Evolutionary conservation across 2,113 vertebrate species (phyloP), one percentile per base, ranked within the genome.

Genomic region (Gambusia affinis): DNA sequence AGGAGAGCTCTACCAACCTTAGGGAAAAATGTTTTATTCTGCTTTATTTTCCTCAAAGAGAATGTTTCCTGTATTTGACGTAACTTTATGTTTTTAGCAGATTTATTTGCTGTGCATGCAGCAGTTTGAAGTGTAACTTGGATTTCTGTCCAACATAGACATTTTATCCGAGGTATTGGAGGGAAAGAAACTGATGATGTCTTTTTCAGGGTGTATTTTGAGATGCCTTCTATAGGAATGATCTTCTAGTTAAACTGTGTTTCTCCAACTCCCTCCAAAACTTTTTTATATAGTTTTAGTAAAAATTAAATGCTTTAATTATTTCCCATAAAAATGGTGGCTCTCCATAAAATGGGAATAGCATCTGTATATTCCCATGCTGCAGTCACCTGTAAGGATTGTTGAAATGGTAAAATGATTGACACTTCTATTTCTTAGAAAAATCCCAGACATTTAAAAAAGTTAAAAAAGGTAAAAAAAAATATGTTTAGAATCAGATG

Each of bases 1-100:
- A 85, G 83, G 75, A 89, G 85, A 87, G 69, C 74, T 74, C 60
- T 44, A 35, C 70, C 66, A 84, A 63, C 64, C 64, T 63, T 54
- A 65, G 73, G 68, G 24, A 19, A 42, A 72, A 67, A 64, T 30
- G 60, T 30, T 51, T 84, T 73, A 62, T 83, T 73, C 73, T 75
- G 1, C 8, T 19, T 67, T 31, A 30, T 85, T 75, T 76, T 76
- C 67, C 28, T 31, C 47, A 60, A 69, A 51, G 57, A 51, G 66
- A 24, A 79, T 78, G 73, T 67, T 73, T 80, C 84, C 76, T 62
- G 76, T 86, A 86, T 68, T 64, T 27, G 63, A 14, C n/a, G 44
- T 35, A 28, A 81, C 61, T 51, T 69, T 30, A 72, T 73, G 35
- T 68, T 78, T 85, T 19, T 37, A 33, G 81, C 39, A 65, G 78